A percentile compares a stretch with the other conserved stretches of the same genome.
Conservation (phyloP, 2,888 invertebrate genomes). For the Xestoiulus laeticollis region DNA sequence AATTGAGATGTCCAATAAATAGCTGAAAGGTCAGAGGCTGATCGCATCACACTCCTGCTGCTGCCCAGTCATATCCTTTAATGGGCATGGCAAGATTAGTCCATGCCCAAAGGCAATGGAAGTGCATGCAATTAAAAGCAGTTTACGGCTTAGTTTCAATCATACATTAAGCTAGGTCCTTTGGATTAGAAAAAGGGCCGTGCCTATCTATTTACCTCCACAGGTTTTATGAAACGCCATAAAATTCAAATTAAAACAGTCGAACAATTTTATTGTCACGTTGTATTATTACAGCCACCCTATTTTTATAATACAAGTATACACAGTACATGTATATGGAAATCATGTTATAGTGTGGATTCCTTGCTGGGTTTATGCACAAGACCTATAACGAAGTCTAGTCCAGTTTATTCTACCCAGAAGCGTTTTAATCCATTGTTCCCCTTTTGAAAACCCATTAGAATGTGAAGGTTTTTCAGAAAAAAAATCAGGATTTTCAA, state of each 20-base stretch:
- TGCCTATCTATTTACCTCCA: neutral
- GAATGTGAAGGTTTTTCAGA: too few relatives aligned
- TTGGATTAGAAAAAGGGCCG: neutral
- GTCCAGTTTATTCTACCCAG: neutral
- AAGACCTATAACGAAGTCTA: neutral
- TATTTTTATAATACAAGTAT: neutral
- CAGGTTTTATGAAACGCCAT: slow-evolving; percentile 32
- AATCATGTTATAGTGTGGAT: neutral
- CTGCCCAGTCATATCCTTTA: neutral
- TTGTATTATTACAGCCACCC: neutral
- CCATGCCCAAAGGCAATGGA: neutral
- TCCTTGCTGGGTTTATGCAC: neutral
- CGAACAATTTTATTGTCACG: slow-evolving; percentile 2
- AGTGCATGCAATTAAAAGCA: slow-evolving; percentile 12
- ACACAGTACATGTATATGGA: neutral
- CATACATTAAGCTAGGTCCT: neutral
- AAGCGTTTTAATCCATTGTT: neutral
- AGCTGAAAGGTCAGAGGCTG: slow-evolving; percentile 1
- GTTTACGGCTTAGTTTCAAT: slow-evolving; percentile 1
- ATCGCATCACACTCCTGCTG: neutral
- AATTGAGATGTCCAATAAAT: neutral
- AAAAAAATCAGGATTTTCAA: neutral
- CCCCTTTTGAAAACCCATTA: too few relatives aligned
- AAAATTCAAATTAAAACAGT: slow-evolving; percentile 38
- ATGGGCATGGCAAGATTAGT: slow-evolving; percentile 23